Conservation (phyloP, 2,888 invertebrate species). For the Amphipyra berbera region DNA sequence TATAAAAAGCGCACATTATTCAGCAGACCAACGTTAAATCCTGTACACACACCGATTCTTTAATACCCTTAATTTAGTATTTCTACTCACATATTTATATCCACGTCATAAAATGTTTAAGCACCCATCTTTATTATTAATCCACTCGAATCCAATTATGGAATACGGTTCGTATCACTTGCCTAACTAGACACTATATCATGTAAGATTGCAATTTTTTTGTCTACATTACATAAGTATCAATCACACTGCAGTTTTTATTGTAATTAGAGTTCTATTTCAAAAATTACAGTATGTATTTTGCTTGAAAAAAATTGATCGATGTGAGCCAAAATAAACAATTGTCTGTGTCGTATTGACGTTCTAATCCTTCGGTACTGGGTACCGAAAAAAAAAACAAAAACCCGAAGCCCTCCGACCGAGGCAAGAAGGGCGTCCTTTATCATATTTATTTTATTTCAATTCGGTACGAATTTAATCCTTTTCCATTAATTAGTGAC, state of each 20-base stretch:
- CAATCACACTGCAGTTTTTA: conserved; percentile 6
- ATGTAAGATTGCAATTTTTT: conserved; percentile 11
- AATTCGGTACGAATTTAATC: conserved; percentile 89
- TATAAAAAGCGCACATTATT: conserved; percentile 1
- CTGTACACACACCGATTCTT: not conserved
- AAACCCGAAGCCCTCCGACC: conserved; percentile 59
- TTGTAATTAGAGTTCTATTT: conserved; percentile 1
- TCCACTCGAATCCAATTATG: conserved; percentile 3
- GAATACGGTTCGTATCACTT: not conserved
- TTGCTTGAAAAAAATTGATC: conserved; percentile 39
- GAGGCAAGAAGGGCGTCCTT: conserved; percentile 79
- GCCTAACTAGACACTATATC: conserved; percentile 9
- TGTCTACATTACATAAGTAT: not conserved
- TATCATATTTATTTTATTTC: conserved; percentile 90
- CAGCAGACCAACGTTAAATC: not conserved
- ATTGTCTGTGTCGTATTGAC: conserved; percentile 70
- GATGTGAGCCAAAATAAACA: conserved; percentile 63
- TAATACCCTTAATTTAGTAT: not conserved
- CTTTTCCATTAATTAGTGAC: conserved; percentile 90
- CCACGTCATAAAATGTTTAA: conserved; percentile 1
- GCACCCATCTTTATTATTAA: not conserved
- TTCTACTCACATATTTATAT: too few relatives aligned
- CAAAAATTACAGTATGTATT: not conserved
- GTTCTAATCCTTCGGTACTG: conserved; percentile 65
- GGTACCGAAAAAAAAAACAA: conserved; percentile 45